These are phyloP conservation scores for Hydropotes inermis DNA, from an alignment of 2,113 vertebrate genomes.

Conservation along the genomic window DNA sequence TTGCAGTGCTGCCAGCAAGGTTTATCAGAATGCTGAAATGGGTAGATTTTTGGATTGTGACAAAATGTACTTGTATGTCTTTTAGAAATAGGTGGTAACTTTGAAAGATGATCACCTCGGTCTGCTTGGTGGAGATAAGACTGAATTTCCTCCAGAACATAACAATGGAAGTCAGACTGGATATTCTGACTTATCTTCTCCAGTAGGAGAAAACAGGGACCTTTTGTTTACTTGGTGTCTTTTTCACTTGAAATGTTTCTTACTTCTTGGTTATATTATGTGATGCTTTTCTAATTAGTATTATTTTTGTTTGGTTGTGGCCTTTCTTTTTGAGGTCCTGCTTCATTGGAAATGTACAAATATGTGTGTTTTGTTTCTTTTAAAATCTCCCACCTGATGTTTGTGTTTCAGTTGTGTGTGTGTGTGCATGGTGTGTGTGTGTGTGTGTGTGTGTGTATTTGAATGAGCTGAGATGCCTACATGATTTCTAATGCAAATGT, in stretches of 20 bases:
- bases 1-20: not conserved
- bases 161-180: slow-evolving; percentile 67
- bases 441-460: not conserved
- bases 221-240: not conserved
- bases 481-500: slow-evolving; percentile 51
- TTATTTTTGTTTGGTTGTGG: slow-evolving; percentile 11
- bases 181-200: slow-evolving; percentile 39
- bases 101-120: slow-evolving; percentile 63
- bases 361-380: slow-evolving; percentile 25
- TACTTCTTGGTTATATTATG: slow-evolving; percentile 20
- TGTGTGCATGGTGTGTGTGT: not conserved
- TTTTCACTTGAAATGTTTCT: slow-evolving; percentile 65
- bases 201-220: slow-evolving; percentile 13
- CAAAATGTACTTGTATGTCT: slow-evolving; percentile 55
- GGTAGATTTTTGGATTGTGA: slow-evolving; percentile 59
- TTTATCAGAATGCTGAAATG: slow-evolving; percentile 59
- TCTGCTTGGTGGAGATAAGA: slow-evolving; percentile 66
- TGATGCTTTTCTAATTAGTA: slow-evolving; percentile 59
- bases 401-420: not conserved
- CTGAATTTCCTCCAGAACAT: slow-evolving; percentile 51
- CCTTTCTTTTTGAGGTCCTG: slow-evolving; percentile 37
- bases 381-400: not conserved
- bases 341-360: not conserved
- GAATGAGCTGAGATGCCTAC: not conserved
- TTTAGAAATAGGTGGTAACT: slow-evolving; percentile 72